Percentiles rank a stretch among this genome's conserved stretches.
phyloP scores from a whole-genome alignment of 2,888 invertebrate genomes.

The Apantesis nais region DNA sequence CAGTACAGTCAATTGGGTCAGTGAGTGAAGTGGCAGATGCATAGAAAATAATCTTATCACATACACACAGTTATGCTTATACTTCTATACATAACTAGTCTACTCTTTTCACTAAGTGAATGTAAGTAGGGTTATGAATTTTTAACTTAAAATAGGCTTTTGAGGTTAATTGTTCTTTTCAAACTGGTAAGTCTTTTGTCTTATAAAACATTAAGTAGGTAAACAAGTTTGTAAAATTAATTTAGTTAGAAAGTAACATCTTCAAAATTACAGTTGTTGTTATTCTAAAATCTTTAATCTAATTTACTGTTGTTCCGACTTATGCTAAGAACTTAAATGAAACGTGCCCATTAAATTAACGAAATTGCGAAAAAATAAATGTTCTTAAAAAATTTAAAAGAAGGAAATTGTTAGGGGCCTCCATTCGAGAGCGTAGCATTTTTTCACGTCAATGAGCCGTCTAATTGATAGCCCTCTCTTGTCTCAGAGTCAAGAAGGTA shows the following conservation, averaged over 20 bases:
- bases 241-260: background rate
- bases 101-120: too few species aligned
- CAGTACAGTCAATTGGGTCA: too few species aligned
- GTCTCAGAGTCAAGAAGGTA: conserved; percentile 37
- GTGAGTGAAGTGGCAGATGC: too few species aligned
- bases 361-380: conserved; percentile 39
- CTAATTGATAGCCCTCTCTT: conserved; percentile 61
- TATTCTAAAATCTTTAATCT: background rate
- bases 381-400: conserved; percentile 34
- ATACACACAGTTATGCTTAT: too few species aligned
- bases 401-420: conserved; percentile 44
- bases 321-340: conserved; percentile 18
- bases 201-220: too few species aligned
- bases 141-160: too few species aligned
- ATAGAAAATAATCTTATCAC: too few species aligned
- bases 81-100: too few species aligned
- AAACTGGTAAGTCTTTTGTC: too few species aligned
- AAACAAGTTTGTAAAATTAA: background rate
- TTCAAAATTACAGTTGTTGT: background rate
- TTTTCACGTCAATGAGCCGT: conserved; percentile 57
- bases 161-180: too few species aligned
- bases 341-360: conserved; percentile 37
- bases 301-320: conserved; percentile 3
- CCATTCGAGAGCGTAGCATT: conserved; percentile 36
- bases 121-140: too few species aligned